Evolutionary conservation across 2,113 vertebrate species (phyloP).

Genomic region (Clarias macrocephalus): DNA sequence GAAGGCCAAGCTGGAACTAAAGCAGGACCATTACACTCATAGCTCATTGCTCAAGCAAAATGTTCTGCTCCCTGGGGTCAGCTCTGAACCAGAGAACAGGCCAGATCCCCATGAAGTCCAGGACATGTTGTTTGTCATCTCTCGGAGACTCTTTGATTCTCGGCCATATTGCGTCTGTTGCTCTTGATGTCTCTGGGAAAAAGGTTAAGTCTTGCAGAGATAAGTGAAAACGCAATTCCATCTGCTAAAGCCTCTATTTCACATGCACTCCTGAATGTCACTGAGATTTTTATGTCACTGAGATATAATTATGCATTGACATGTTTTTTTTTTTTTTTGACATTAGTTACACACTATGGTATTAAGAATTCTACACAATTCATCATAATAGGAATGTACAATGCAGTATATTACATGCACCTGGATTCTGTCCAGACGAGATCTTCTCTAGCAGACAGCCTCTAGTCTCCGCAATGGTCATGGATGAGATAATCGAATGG

Average conservation of each 20-base stretch:
- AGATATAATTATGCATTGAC: not conserved
- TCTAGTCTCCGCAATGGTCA: not conserved
- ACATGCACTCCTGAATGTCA: conserved; percentile 34
- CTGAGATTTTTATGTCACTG: not conserved
- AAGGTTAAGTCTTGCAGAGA: conserved; percentile 28
- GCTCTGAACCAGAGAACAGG: conserved; percentile 44
- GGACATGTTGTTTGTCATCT: conserved; percentile 59
- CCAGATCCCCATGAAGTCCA: conserved; percentile 53
- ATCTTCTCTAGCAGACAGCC: not conserved
- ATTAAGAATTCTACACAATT: not conserved
- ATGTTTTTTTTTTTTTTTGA: conserved; percentile 4
- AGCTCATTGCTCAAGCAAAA: conserved; percentile 35
- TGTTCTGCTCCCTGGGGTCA: conserved; percentile 31
- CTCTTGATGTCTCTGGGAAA: conserved; percentile 57
- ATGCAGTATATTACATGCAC: not conserved
- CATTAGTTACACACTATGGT: conserved; percentile 1
- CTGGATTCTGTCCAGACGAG: not conserved
- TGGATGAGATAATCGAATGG: not conserved
- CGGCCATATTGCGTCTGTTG: conserved; percentile 58
- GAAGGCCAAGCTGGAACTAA: conserved; percentile 23
- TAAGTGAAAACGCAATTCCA: conserved; percentile 37
- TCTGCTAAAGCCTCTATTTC: conserved; percentile 34
- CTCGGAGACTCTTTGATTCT: conserved; percentile 53
- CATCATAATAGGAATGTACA: not conserved
- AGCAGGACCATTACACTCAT: conserved; percentile 25